Conservation (phyloP, 2,888 invertebrate genomes). For the Diadromus collaris region DNA sequence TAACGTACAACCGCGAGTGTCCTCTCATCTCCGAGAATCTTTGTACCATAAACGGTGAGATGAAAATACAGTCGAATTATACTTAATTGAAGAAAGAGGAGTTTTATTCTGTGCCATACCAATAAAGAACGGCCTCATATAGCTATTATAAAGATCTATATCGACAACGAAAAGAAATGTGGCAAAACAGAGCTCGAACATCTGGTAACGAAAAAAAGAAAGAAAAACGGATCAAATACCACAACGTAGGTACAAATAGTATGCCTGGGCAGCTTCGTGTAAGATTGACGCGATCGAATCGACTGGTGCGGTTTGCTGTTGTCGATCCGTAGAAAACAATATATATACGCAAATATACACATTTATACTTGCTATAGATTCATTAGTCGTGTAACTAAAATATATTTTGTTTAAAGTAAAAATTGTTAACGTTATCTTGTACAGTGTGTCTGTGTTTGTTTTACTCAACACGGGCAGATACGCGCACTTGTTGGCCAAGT, state of each 20-base stretch:
- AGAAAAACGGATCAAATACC: constrained; percentile 24
- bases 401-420: constrained; percentile 67
- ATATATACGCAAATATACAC: constrained; percentile 33
- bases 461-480: constrained; percentile 40
- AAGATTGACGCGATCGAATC: constrained; percentile 18
- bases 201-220: constrained; percentile 3
- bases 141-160: constrained; percentile 29
- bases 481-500: constrained; percentile 4
- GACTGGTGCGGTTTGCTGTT: constrained; percentile 8
- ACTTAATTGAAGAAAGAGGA: constrained; percentile 48
- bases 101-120: constrained; percentile 50
- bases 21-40: constrained; percentile 18
- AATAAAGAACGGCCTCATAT: constrained; percentile 50
- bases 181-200: constrained; percentile 35
- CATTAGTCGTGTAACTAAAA: constrained; percentile 67
- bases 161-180: constrained; percentile 39
- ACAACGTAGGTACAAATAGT: constrained; percentile 28
- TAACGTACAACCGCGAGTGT: constrained; percentile 10
- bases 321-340: constrained; percentile 37
- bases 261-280: constrained; percentile 6
- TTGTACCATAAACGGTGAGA: constrained; percentile 46
- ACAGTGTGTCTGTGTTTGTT: constrained; percentile 57
- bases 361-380: constrained; percentile 58
- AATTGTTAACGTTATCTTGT: constrained; percentile 68
- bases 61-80: constrained; percentile 49